Evolutionary conservation across 2,797 vertebrate genomes (phyloP).

Genomic region (Melanotaenia maccullochi): DNA sequence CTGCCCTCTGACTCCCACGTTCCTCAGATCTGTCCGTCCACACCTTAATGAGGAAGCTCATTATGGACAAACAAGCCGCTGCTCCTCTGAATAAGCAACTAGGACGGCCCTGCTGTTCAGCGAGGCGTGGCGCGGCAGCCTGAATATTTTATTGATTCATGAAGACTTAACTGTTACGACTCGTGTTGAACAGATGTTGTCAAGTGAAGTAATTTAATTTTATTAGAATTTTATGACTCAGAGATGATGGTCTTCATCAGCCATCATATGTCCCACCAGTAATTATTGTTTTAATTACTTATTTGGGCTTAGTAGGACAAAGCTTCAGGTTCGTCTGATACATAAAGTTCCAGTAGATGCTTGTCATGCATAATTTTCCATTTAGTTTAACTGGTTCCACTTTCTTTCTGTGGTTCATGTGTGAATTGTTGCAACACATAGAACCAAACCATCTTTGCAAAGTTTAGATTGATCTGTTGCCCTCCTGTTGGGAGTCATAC

Average conservation of each 20-base stretch:
- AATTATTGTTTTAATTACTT: background rate
- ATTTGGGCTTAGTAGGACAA: background rate
- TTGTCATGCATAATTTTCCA: background rate
- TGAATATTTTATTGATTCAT: conserved; percentile 79
- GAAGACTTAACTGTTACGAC: background rate
- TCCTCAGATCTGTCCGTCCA: conserved; percentile 53
- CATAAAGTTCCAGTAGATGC: background rate
- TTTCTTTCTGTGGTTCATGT: background rate
- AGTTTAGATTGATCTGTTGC: background rate
- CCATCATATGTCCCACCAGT: background rate
- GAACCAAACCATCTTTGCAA: background rate
- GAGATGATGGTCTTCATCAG: background rate
- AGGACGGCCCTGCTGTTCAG: conserved; percentile 54
- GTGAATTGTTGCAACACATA: background rate
- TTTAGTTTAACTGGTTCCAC: background rate
- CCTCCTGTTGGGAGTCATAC: background rate
- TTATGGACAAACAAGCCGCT: conserved; percentile 77
- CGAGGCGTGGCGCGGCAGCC: conserved; percentile 49
- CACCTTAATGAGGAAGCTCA: conserved; percentile 83
- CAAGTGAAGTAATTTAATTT: background rate
- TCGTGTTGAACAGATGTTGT: conserved; percentile 1
- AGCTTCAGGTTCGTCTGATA: background rate
- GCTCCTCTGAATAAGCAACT: conserved; percentile 78
- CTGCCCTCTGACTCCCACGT: conserved; percentile 57
- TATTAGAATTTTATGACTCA: background rate